Percentiles rank a stretch among this genome's conserved stretches.
Conservation (phyloP, 53 echinoderm and acorn worm species). For the Temnopleurus reevesii region DNA sequence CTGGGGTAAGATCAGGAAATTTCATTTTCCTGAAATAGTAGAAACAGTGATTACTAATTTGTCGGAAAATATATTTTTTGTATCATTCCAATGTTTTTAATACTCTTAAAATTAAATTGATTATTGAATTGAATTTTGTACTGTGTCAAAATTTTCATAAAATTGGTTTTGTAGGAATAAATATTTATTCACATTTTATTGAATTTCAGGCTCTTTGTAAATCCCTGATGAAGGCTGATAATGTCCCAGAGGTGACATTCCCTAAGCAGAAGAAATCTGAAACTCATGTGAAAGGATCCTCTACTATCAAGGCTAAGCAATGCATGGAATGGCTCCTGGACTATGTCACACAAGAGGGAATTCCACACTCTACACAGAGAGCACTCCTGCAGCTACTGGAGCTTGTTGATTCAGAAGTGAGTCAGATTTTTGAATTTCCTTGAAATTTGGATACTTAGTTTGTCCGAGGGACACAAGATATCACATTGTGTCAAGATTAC, state of each 20-base stretch:
- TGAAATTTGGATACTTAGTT: too few species aligned
- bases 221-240: background rate
- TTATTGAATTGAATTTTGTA: too few species aligned
- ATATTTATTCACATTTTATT: background rate
- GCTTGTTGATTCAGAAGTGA: constrained; percentile 73
- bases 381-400: constrained; percentile 59
- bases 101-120: too few species aligned
- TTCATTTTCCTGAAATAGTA: too few species aligned
- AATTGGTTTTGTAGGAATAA: too few species aligned
- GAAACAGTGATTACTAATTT: too few species aligned
- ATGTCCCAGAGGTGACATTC: background rate
- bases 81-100: too few species aligned
- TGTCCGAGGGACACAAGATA: too few species aligned
- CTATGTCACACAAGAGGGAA: constrained; percentile 43
- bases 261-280: constrained; percentile 40
- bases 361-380: constrained; percentile 61
- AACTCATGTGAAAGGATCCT: background rate
- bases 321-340: constrained; percentile 69
- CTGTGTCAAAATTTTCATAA: too few species aligned
- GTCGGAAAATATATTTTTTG: too few species aligned
- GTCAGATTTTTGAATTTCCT: background rate
- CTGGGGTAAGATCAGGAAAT: too few species aligned
- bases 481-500: too few species aligned
- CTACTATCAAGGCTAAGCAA: constrained; percentile 46
- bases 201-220: background rate